Evolutionary conservation across 2,797 vertebrate species (phyloP), one percentile per base, ranked within the genome.

Genomic region (Adrianichthys oophorus): DNA sequence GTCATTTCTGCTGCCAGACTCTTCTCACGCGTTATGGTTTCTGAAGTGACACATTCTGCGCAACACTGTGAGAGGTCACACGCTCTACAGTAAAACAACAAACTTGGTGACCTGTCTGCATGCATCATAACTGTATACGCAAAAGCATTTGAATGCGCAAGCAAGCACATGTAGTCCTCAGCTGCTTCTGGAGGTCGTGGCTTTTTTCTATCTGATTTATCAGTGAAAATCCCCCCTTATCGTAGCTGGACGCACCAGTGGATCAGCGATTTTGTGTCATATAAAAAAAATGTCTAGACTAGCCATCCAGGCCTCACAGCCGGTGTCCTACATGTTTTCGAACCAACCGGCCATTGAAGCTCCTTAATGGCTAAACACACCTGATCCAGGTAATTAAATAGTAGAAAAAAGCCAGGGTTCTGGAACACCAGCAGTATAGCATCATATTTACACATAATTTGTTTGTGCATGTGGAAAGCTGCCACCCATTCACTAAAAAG

Each of bases 41-140:
- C 85, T 68, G 53, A 76, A 63, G 72, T 70, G 75, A 78, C 80
- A 63, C 61, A 68, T 73, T 76, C 62, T 63, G 60, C 59, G 54
- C 19, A 59, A 67, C 12, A 43, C 67, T 49, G 61, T 40, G 52
- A 79, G 63, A 76, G 69, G 70, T 70, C 56, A 48, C 29, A 18
- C 18, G 64, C 41, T 24, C 24, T 29, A 52, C 51, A 24, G 62
- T 48, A 59, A 59, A 46, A 51, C 52, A 61, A 4, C 51, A 62
- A 63, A 63, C 53, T 32, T n/a, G 2, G 18, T 19, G 69, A 82
- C 66, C 63, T 53, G 56, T 21, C 56, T 18, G 62, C 50, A 51
- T n/a, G 4, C 16, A 45, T 29, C 59, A 67, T 41, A 61, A 64
- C 42, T 46, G 15, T 55, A 26, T 54, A 57, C 46, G 16, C 7